A percentile compares a stretch with the other conserved stretches of the same genome.
phyloP scores from a whole-genome alignment of 2,113 vertebrate species.

The Myocastor coypus region DNA sequence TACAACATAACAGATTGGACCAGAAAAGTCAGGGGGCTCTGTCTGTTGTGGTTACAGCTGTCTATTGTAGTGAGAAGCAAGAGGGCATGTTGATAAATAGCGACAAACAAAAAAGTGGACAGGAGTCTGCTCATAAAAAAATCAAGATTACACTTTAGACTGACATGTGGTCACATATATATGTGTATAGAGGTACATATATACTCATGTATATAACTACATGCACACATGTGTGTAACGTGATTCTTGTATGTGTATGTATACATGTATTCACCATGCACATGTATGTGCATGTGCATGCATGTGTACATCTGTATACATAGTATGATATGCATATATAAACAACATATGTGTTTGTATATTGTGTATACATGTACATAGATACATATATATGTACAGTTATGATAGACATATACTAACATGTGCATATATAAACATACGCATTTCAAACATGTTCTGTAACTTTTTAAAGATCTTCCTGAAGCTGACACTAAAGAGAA shows the following conservation, averaged over 20 bases:
- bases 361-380: not conserved
- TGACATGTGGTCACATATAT: not conserved
- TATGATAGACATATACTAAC: not conserved
- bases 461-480: conserved; percentile 15
- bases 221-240: not conserved
- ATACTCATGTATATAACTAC: not conserved
- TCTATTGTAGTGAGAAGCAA: not conserved
- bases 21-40: not conserved
- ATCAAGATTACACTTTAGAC: not conserved
- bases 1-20: not conserved
- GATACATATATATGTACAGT: not conserved
- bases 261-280: too few relatives aligned
- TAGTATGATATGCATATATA: not conserved
- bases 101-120: not conserved
- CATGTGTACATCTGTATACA: not conserved
- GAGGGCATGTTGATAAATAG: not conserved
- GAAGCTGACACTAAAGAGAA: conserved; percentile 22
- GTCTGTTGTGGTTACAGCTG: not conserved
- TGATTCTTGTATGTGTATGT: too few relatives aligned
- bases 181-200: not conserved
- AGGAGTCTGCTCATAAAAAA: not conserved
- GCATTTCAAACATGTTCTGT: not conserved
- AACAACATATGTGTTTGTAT: not conserved
- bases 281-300: not conserved
- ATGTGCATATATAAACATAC: not conserved